phyloP scores from a whole-genome alignment of 2,113 vertebrate species.

The Salvator merianae region DNA sequence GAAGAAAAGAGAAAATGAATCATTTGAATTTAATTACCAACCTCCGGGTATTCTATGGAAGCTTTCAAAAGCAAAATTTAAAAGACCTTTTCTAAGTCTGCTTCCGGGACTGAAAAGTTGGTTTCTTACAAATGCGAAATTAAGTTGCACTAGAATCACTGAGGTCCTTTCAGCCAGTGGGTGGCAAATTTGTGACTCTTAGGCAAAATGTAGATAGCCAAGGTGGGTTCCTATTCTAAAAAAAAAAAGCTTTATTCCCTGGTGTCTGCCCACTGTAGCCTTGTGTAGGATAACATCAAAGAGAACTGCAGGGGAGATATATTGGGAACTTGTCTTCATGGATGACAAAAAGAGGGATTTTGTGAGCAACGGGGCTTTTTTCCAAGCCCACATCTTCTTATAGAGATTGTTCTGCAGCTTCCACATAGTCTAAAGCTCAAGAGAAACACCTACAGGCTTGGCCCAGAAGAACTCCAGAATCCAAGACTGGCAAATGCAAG shows the following conservation, averaged over 20 bases:
- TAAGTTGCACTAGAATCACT: not conserved
- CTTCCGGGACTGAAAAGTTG: constrained; percentile 32
- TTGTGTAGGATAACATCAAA: not conserved
- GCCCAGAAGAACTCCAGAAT: too few relatives aligned
- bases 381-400: too few relatives aligned
- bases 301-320: not conserved
- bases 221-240: too few relatives aligned
- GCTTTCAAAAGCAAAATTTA: constrained; percentile 37
- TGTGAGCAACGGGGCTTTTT: not conserved
- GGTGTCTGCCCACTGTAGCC: not conserved
- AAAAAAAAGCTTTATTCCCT: not conserved
- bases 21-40: constrained; percentile 47
- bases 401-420: too few relatives aligned
- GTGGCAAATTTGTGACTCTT: not conserved
- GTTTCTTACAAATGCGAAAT: constrained; percentile 9
- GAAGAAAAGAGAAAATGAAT: constrained; percentile 21
- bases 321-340: too few relatives aligned
- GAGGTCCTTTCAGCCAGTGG: not conserved
- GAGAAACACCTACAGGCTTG: too few relatives aligned
- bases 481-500: too few relatives aligned
- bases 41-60: constrained; percentile 1
- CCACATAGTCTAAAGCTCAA: too few relatives aligned
- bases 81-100: constrained; percentile 28
- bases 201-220: not conserved
- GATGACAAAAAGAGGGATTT: not conserved